Evolutionary conservation across 2,888 invertebrate species (phyloP).

Genomic region (Agrotis puta): DNA sequence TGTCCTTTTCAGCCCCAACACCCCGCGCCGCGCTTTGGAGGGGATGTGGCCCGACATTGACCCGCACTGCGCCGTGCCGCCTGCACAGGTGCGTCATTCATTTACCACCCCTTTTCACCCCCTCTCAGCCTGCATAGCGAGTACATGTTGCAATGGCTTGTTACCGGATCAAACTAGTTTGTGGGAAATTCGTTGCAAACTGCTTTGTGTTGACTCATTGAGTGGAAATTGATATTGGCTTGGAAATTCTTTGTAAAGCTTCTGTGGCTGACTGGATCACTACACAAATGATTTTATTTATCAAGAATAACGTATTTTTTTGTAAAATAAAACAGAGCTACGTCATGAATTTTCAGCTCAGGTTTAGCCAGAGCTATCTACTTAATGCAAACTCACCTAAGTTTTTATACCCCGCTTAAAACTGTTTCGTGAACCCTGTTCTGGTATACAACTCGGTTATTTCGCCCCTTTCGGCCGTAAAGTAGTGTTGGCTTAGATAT

Average conservation of each 20-base stretch:
- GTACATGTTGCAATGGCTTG: conserved; percentile 62
- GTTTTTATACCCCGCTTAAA: conserved; percentile 48
- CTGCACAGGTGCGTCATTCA: conserved; percentile 83
- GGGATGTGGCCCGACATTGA: conserved; percentile 81
- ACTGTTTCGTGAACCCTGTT: conserved; percentile 27
- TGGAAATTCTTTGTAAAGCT: conserved; percentile 8
- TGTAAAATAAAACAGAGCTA: not conserved
- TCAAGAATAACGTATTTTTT: not conserved
- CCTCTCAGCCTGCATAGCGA: conserved; percentile 54
- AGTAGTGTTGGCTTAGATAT: conserved; percentile 54
- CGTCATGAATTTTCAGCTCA: conserved; percentile 10
- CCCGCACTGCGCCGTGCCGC: conserved; percentile 74
- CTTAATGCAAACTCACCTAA: conserved; percentile 31
- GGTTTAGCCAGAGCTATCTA: not conserved
- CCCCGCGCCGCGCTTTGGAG: conserved; percentile 23
- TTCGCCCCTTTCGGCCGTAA: conserved; percentile 38
- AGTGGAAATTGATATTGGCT: conserved; percentile 31
- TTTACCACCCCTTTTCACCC: conserved; percentile 61
- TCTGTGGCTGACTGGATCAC: not conserved
- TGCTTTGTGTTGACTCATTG: conserved; percentile 21
- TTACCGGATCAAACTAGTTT: conserved; percentile 66
- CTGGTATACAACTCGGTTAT: conserved; percentile 35
- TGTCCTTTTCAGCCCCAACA: conserved; percentile 51
- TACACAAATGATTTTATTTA: not conserved
- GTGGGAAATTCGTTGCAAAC: conserved; percentile 60